Conservation (phyloP, 2,113 vertebrate genomes). For the Edolisoma coerulescens region DNA sequence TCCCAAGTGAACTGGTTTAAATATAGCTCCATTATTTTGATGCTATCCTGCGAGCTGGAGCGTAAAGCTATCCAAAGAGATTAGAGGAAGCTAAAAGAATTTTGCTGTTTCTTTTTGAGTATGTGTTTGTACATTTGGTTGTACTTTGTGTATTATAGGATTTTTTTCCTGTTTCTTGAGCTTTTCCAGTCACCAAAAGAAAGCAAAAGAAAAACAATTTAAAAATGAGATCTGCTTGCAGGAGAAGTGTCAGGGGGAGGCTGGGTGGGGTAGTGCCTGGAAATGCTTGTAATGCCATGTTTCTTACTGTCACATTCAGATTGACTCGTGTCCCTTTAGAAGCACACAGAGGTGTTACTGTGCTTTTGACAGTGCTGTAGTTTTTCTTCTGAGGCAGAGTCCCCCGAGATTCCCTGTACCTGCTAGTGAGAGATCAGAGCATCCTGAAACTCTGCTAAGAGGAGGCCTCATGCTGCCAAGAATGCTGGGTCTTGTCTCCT, state of each 20-base stretch:
- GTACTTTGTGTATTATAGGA: background rate
- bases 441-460: background rate
- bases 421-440: background rate
- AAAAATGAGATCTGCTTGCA: background rate
- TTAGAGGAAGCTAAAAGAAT: slow-evolving; percentile 46
- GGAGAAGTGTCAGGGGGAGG: background rate
- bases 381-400: background rate
- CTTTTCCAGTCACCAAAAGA: background rate
- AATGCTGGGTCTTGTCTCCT: background rate
- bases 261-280: background rate
- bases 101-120: slow-evolving; percentile 9
- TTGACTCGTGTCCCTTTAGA: slow-evolving; percentile 9
- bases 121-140: slow-evolving; percentile 25
- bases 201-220: background rate
- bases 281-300: background rate
- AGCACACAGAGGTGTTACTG: background rate
- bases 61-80: slow-evolving; percentile 5
- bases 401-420: background rate
- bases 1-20: slow-evolving; percentile 14
- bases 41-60: background rate
- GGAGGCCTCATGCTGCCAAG: background rate
- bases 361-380: background rate
- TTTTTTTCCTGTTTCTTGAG: background rate
- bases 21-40: background rate
- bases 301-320: background rate